Percentiles rank a stretch among this genome's conserved stretches.
Evolutionary conservation across 1,140 invertebrate genomes (phyloP).

Genomic region (Antheraea pernyi): DNA sequence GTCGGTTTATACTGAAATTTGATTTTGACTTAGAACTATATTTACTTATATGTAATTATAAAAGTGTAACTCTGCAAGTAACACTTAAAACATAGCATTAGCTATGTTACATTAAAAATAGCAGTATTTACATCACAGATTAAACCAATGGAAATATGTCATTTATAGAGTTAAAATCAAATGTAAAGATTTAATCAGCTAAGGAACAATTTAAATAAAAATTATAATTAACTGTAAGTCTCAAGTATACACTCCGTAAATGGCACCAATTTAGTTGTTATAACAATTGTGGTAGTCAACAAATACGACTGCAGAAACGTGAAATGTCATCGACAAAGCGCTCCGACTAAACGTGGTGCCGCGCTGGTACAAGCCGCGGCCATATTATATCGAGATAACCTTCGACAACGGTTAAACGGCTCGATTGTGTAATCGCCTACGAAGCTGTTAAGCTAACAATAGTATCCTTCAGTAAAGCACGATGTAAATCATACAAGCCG

Average conservation of each 20-base stretch:
- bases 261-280: background rate
- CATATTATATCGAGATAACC: conserved; percentile 43
- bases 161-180: too few species aligned
- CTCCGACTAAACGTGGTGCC: background rate
- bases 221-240: background rate
- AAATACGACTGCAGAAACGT: conserved; percentile 43
- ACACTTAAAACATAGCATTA: too few species aligned
- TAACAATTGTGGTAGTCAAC: conserved; percentile 1
- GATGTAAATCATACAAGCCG: conserved; percentile 60
- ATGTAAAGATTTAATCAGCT: too few species aligned
- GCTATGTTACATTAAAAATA: too few species aligned
- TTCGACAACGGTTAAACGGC: conserved; percentile 49
- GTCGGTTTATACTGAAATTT: too few species aligned
- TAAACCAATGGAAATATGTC: too few species aligned
- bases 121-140: too few species aligned
- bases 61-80: too few species aligned
- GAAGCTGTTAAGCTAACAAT: conserved; percentile 56
- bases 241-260: background rate
- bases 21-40: too few species aligned
- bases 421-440: conserved; percentile 53
- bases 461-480: conserved; percentile 46
- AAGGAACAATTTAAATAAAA: too few species aligned
- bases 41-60: too few species aligned
- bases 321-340: conserved; percentile 39
- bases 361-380: background rate